Evolutionary conservation across 2,888 invertebrate genomes (phyloP).

Genomic region (Tipula vernalis): DNA sequence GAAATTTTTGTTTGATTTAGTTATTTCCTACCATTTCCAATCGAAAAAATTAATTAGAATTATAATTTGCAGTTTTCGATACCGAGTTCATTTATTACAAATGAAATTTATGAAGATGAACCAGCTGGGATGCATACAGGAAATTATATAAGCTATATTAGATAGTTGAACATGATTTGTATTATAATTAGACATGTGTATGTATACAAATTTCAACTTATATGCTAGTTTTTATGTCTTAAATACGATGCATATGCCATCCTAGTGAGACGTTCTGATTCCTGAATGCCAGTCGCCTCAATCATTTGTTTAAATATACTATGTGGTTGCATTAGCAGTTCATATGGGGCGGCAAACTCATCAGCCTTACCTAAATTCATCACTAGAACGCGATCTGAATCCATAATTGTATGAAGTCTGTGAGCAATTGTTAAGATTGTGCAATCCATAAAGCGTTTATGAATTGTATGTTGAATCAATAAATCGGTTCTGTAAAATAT

Average conservation of each 20-base stretch:
- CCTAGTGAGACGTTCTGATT: constrained; percentile 18
- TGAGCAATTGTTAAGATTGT: constrained; percentile 80
- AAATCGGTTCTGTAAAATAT: constrained; percentile 45
- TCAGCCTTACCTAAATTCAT: constrained; percentile 64
- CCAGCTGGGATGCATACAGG: neutral
- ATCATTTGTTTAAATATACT: constrained; percentile 52
- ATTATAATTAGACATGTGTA: neutral
- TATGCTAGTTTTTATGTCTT: neutral
- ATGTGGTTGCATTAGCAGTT: constrained; percentile 41
- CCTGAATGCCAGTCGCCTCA: constrained; percentile 40
- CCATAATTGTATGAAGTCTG: constrained; percentile 77
- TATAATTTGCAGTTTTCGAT: neutral
- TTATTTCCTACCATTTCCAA: neutral
- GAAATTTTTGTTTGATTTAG: neutral
- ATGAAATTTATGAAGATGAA: neutral
- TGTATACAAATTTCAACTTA: neutral
- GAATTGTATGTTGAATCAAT: constrained; percentile 65
- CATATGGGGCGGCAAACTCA: constrained; percentile 52
- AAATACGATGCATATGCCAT: constrained; percentile 12
- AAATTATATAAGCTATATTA: neutral
- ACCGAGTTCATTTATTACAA: neutral
- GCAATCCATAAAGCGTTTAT: constrained; percentile 57
- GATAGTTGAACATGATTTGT: neutral
- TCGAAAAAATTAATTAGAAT: neutral
- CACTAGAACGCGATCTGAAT: constrained; percentile 69